Evolutionary conservation across 64 coral and sea anemone species (phyloP).

Genomic region (Cladopsammia gracilis): DNA sequence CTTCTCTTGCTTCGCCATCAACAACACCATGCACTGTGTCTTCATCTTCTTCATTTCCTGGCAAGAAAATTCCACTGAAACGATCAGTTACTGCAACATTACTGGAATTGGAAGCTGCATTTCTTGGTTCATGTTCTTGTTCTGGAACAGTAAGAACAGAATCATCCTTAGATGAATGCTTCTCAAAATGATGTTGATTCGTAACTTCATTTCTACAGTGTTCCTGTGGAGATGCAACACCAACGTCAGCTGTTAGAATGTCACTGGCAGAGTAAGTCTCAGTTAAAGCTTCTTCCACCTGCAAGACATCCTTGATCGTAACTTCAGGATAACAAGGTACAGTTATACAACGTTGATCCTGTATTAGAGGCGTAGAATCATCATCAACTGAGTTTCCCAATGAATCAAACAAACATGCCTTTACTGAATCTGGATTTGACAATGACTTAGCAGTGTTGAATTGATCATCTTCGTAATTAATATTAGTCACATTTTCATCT

Average conservation of each 20-base stretch:
- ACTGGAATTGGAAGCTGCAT: background rate
- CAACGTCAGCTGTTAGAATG: background rate
- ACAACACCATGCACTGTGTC: background rate
- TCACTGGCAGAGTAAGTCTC: background rate
- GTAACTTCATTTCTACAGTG: background rate
- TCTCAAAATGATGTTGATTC: background rate
- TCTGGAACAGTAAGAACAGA: background rate
- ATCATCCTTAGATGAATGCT: background rate
- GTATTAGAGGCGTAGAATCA: background rate
- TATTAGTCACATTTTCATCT: background rate
- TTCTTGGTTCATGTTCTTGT: background rate
- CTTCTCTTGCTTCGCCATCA: background rate
- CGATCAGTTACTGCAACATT: background rate
- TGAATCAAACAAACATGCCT: background rate
- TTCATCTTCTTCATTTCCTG: background rate
- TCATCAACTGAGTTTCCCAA: background rate
- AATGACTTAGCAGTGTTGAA: background rate
- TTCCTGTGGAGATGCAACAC: background rate
- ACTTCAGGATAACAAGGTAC: constrained; percentile 19
- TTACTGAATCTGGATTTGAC: background rate
- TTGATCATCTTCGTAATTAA: background rate
- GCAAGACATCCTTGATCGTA: background rate
- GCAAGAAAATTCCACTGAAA: background rate
- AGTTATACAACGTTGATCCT: background rate
- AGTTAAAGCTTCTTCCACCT: background rate